Percentiles rank a stretch among this genome's conserved stretches.
Evolutionary conservation across 2,113 vertebrate species (phyloP).

Genomic region (Catharus minimus): DNA sequence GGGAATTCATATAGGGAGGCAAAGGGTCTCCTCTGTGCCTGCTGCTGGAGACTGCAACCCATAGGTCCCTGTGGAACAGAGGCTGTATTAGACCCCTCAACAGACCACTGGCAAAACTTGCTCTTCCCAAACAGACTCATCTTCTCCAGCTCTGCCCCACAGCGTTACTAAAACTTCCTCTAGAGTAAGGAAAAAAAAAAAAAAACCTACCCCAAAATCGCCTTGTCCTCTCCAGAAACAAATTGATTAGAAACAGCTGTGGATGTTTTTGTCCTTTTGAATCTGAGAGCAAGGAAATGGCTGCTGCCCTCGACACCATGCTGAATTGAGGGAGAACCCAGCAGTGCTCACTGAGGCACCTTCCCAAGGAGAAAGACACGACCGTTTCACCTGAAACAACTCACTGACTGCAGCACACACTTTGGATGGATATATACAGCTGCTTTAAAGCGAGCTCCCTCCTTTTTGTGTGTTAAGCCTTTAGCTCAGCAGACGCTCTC

Average conservation of each 20-base stretch:
- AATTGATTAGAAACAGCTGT: not conserved
- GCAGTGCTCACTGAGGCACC: not conserved
- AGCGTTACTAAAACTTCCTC: not conserved
- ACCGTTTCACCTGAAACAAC: not conserved
- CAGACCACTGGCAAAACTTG: not conserved
- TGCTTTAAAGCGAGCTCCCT: not conserved
- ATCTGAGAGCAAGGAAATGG: not conserved
- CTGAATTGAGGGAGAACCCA: not conserved
- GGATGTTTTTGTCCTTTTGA: not conserved
- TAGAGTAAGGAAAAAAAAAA: not conserved
- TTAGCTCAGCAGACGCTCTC: conserved; percentile 2
- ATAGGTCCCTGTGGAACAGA: not conserved
- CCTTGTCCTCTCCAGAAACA: not conserved
- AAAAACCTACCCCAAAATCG: not conserved
- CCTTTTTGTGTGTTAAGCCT: not conserved
- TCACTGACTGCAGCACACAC: accelerated
- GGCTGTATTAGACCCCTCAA: not conserved
- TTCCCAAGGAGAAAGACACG: not conserved
- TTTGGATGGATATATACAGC: not conserved
- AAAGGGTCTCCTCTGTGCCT: not conserved
- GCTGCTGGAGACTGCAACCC: not conserved
- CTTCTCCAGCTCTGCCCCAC: not conserved
- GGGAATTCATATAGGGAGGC: not conserved
- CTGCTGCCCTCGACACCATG: not conserved
- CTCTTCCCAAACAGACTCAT: not conserved